Evolutionary conservation across 2,888 invertebrate species (phyloP).

Genomic region (Xestia sexstrigata): DNA sequence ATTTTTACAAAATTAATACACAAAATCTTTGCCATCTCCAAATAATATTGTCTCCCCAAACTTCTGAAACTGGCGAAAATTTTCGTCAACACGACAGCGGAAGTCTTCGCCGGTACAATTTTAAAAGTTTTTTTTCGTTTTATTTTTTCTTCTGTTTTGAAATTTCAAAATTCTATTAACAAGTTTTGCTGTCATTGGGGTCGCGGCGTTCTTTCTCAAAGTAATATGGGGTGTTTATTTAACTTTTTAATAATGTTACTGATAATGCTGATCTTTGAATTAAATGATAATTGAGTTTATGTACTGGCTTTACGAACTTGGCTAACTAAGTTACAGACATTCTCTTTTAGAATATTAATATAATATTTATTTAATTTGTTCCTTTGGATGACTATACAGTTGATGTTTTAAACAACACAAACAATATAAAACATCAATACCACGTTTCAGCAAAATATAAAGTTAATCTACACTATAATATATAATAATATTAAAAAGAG

Average conservation of each 20-base stretch:
- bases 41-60: conserved; percentile 45
- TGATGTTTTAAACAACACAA: not conserved
- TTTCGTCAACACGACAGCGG: conserved; percentile 40
- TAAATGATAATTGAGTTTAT: not conserved
- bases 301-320: not conserved
- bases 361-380: not conserved
- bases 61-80: conserved; percentile 31
- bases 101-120: conserved; percentile 46
- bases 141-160: conserved; percentile 40
- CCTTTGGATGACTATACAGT: not conserved
- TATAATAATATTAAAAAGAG: too few relatives aligned
- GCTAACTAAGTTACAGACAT: not conserved
- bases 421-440: not conserved
- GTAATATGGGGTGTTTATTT: conserved; percentile 33
- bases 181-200: conserved; percentile 43
- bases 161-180: conserved; percentile 57
- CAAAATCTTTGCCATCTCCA: conserved; percentile 36
- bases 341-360: not conserved
- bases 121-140: conserved; percentile 41
- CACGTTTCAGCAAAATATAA: not conserved
- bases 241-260: conserved; percentile 28
- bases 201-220: conserved; percentile 8
- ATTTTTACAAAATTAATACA: conserved; percentile 16
- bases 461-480: too few relatives aligned
- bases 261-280: conserved; percentile 11